phyloP scores from a whole-genome alignment of 2,113 vertebrate species.

The Phoenicopterus ruber region DNA sequence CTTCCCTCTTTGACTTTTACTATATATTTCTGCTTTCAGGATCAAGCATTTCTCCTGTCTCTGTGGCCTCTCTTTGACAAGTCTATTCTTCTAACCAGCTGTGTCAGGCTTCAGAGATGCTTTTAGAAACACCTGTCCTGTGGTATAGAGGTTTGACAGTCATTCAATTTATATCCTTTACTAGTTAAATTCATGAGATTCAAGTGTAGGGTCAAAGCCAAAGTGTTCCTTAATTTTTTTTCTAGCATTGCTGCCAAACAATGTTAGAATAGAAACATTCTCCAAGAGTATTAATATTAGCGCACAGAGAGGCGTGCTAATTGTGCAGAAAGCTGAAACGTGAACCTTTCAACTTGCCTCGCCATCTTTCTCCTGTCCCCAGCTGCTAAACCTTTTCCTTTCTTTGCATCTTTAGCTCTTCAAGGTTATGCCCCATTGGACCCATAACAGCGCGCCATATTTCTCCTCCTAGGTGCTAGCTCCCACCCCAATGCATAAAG shows the following conservation, averaged over 20 bases:
- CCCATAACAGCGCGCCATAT: background rate
- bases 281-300: background rate
- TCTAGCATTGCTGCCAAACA: background rate
- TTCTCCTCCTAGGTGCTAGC: background rate
- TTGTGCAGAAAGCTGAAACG: background rate
- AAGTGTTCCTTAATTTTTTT: background rate
- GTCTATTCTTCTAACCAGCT: background rate
- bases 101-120: slow-evolving; percentile 1
- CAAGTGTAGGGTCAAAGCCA: background rate
- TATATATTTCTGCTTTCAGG: background rate
- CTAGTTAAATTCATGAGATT: background rate
- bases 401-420: background rate
- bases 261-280: background rate
- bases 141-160: background rate
- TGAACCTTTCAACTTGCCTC: background rate
- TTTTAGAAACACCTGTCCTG: slow-evolving; percentile 35
- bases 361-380: background rate
- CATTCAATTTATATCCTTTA: background rate
- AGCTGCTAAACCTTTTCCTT: background rate
- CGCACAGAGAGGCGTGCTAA: background rate
- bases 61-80: background rate
- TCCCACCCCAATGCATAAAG: background rate
- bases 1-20: background rate
- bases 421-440: background rate
- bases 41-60: background rate